These are phyloP conservation scores for Rhopalosiphum padi DNA, from an alignment of 1,140 invertebrate species.

Conservation along the genomic window DNA sequence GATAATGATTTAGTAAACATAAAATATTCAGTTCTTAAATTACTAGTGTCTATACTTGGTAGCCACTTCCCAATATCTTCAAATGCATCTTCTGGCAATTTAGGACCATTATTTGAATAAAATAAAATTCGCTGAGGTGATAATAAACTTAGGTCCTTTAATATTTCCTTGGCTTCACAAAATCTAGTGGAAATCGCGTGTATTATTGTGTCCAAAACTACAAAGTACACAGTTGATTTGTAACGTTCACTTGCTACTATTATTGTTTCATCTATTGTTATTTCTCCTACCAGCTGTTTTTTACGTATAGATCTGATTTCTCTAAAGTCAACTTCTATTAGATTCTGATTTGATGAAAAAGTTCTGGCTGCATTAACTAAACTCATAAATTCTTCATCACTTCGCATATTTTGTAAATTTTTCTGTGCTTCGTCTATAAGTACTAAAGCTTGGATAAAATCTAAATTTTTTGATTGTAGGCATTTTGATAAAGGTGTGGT, in stretches of 20 bases:
- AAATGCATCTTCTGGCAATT: too few relatives aligned
- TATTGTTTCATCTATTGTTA: background rate
- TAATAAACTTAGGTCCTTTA: background rate
- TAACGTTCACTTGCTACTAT: background rate
- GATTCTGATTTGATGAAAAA: background rate
- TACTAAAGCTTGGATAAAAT: conserved; percentile 5
- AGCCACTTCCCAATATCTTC: too few relatives aligned
- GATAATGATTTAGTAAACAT: too few relatives aligned
- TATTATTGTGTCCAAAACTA: background rate
- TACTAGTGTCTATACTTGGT: too few relatives aligned
- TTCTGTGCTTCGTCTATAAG: background rate
- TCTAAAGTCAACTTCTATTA: background rate
- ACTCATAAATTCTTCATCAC: background rate
- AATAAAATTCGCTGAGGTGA: background rate
- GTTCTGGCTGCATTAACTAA: background rate
- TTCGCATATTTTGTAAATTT: background rate
- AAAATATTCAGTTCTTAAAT: too few relatives aligned
- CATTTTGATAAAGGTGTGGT: conserved; percentile 14
- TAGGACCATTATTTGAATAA: background rate
- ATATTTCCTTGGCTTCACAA: background rate
- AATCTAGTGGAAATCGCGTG: background rate
- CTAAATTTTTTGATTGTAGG: background rate
- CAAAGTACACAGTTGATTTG: background rate
- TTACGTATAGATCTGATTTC: background rate
- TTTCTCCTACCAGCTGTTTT: background rate